These are phyloP conservation scores for Operophtera brumata DNA, from an alignment of 2,888 invertebrate species.

Conservation along the genomic window DNA sequence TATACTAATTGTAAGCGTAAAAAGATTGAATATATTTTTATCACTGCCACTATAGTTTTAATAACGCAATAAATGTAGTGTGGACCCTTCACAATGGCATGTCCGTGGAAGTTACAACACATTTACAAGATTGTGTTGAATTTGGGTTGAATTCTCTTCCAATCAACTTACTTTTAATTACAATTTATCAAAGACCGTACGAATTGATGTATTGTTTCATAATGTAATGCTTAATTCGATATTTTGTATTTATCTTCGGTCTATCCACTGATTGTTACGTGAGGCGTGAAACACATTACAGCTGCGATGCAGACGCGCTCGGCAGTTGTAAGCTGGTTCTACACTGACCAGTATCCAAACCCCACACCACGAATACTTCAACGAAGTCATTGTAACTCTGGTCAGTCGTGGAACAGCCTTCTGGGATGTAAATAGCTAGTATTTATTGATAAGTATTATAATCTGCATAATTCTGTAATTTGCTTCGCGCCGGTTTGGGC, in stretches of 20 bases:
- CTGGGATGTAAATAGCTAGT: constrained; percentile 69
- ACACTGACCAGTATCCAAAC: constrained; percentile 7
- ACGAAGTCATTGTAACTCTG: constrained; percentile 6
- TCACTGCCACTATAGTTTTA: constrained; percentile 73
- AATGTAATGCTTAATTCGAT: constrained; percentile 14
- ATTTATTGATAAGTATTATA: constrained; percentile 70
- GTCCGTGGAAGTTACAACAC: constrained; percentile 35
- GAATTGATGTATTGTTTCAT: constrained; percentile 21
- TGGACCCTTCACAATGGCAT: constrained; percentile 30
- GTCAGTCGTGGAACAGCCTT: constrained; percentile 14
- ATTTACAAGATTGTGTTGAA: constrained; percentile 38
- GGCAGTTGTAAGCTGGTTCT: constrained; percentile 7
- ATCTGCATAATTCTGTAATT: constrained; percentile 67
- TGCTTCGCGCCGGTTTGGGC: constrained; percentile 67
- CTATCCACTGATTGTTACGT: constrained; percentile 40
- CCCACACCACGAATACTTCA: not conserved
- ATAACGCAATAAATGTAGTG: constrained; percentile 39
- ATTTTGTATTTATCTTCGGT: constrained; percentile 29
- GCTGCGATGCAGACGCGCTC: constrained; percentile 46
- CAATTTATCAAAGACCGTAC: constrained; percentile 1
- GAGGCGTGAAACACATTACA: constrained; percentile 76
- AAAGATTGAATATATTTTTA: constrained; percentile 68
- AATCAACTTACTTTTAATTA: not conserved
- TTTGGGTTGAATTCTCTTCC: constrained; percentile 1
- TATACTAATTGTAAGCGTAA: constrained; percentile 45